Conservation (phyloP, 2,797 vertebrate genomes). For the Naso thynnoides region DNA sequence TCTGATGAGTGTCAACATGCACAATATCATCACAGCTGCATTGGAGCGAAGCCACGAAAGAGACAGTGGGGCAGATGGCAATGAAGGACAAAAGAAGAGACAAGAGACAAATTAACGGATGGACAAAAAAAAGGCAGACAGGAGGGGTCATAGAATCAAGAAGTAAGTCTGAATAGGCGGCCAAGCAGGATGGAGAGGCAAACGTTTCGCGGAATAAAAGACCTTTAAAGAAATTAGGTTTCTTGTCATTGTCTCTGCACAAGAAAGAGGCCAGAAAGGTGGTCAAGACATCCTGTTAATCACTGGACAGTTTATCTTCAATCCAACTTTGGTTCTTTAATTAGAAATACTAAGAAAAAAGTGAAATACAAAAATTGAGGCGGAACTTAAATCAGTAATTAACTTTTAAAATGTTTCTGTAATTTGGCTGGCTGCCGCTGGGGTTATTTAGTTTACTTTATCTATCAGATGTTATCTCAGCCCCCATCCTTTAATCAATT, state of each 20-base stretch:
- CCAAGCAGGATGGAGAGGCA: not conserved
- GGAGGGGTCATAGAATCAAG: too few relatives aligned
- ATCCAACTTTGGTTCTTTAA: not conserved
- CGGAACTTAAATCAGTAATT: too few relatives aligned
- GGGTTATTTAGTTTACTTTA: too few relatives aligned
- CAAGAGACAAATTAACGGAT: too few relatives aligned
- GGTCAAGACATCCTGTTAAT: not conserved
- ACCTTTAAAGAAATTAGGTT: not conserved
- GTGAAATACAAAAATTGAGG: not conserved
- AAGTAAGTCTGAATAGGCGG: not conserved
- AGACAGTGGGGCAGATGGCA: too few relatives aligned
- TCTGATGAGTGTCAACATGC: not conserved
- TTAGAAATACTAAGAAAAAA: not conserved
- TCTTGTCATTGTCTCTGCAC: not conserved
- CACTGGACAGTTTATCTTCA: not conserved
- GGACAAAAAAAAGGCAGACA: too few relatives aligned
- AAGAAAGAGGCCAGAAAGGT: not conserved
- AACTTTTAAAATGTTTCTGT: too few relatives aligned
- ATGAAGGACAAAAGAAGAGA: too few relatives aligned
- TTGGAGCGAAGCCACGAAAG: too few relatives aligned
- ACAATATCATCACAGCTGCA: not conserved
- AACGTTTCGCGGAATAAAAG: not conserved
- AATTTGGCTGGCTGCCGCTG: too few relatives aligned
- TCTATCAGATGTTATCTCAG: too few relatives aligned
- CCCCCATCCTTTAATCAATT: too few relatives aligned